Conservation (phyloP, 2,888 invertebrate genomes). For the Brachyopa scutellaris region DNA sequence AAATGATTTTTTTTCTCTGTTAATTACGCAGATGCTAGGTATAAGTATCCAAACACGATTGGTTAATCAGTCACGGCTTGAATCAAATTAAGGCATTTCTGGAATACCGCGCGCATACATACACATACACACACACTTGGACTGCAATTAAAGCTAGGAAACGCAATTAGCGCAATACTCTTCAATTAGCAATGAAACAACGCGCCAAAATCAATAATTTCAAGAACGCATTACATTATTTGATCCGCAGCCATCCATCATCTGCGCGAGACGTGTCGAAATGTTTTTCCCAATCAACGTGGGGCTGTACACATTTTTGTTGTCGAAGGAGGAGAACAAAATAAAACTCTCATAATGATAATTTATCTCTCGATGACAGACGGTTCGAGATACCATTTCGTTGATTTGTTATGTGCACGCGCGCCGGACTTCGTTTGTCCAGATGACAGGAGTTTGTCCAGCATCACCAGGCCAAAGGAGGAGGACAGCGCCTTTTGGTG, state of each 20-base stretch:
- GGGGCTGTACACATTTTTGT: background rate
- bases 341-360: slow-evolving; percentile 57
- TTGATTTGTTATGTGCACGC: slow-evolving; percentile 65
- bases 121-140: background rate
- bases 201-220: slow-evolving; percentile 64
- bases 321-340: background rate
- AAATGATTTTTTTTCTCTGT: slow-evolving; percentile 6
- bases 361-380: slow-evolving; percentile 68
- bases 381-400: slow-evolving; percentile 42
- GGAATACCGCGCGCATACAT: background rate
- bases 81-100: slow-evolving; percentile 47
- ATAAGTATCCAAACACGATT: no score
- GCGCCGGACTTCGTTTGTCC: slow-evolving; percentile 53
- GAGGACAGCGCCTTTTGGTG: slow-evolving; percentile 27
- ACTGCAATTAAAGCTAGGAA: slow-evolving; percentile 1
- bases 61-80: slow-evolving; percentile 1
- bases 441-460: slow-evolving; percentile 52
- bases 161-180: slow-evolving; percentile 63
- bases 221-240: slow-evolving; percentile 66
- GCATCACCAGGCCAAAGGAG: background rate
- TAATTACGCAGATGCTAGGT: slow-evolving; percentile 18
- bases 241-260: slow-evolving; percentile 66
- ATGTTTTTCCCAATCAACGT: slow-evolving; percentile 58
- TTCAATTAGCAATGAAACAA: slow-evolving; percentile 62
- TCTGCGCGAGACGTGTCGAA: slow-evolving; percentile 60